Percentiles rank a stretch among this genome's conserved stretches.
phyloP scores from a whole-genome alignment of 2,888 invertebrate genomes.

The Cetonia aurata region DNA sequence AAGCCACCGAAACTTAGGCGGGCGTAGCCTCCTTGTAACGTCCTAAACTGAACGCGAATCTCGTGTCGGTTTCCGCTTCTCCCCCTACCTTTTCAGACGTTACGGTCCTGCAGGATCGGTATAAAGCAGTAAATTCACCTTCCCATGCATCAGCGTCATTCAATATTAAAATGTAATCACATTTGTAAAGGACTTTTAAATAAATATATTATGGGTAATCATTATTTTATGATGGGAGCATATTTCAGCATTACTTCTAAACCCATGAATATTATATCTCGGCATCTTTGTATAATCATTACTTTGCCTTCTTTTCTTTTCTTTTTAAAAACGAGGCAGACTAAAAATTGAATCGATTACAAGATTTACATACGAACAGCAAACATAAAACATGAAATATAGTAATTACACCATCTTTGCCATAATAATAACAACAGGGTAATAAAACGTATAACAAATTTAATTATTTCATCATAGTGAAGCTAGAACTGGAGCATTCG shows the following conservation, averaged over 20 bases:
- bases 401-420: too few relatives aligned
- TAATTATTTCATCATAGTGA: slow-evolving; percentile 21
- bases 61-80: slow-evolving; percentile 45
- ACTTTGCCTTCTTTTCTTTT: slow-evolving; percentile 1
- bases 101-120: slow-evolving; percentile 53
- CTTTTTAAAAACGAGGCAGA: background rate
- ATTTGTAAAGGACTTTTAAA: slow-evolving; percentile 61
- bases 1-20: slow-evolving; percentile 40
- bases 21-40: slow-evolving; percentile 47
- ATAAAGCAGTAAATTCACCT: slow-evolving; percentile 59
- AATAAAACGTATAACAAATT: slow-evolving; percentile 19
- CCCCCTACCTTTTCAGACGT: slow-evolving; percentile 50
- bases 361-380: background rate
- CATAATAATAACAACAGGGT: background rate
- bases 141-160: slow-evolving; percentile 60
- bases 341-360: slow-evolving; percentile 14
- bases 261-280: slow-evolving; percentile 30
- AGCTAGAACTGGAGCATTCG: slow-evolving; percentile 19
- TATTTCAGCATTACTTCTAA: slow-evolving; percentile 52
- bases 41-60: slow-evolving; percentile 43
- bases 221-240: slow-evolving; percentile 55
- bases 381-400: background rate
- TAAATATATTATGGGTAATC: slow-evolving; percentile 54
- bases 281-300: slow-evolving; percentile 34
- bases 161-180: slow-evolving; percentile 65